A percentile compares a stretch with the other conserved stretches of the same genome.
Evolutionary conservation across 2,797 vertebrate species (phyloP).

Genomic region (Ciconia nigra): DNA sequence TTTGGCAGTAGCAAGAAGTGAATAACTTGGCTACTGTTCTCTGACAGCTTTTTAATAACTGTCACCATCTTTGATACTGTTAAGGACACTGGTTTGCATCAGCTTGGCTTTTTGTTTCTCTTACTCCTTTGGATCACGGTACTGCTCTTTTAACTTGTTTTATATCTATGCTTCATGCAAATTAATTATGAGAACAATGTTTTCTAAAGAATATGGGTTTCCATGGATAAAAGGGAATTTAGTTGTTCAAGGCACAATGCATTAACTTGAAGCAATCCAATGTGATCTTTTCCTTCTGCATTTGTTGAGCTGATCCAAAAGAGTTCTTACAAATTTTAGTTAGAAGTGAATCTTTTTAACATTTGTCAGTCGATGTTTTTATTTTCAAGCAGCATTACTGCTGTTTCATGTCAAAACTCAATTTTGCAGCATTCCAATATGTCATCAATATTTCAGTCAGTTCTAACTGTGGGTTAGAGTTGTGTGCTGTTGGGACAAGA

Average conservation of each 20-base stretch:
- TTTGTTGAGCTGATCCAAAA: neutral
- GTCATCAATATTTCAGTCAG: neutral
- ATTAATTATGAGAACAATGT: neutral
- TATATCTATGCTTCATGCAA: neutral
- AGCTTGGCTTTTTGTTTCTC: neutral
- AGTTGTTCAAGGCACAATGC: neutral
- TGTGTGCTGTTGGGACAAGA: neutral
- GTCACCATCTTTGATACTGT: neutral
- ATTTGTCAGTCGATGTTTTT: neutral
- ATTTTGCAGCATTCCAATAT: neutral
- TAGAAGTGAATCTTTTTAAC: neutral
- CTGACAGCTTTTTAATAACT: neutral
- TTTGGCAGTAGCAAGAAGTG: neutral
- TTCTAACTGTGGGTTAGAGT: neutral
- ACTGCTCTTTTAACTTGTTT: neutral
- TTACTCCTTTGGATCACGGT: neutral
- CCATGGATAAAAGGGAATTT: neutral
- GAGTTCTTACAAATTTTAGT: neutral
- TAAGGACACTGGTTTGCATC: neutral
- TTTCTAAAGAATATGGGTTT: neutral
- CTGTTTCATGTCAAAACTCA: neutral
- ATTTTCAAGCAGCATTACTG: neutral
- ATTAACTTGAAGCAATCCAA: neutral
- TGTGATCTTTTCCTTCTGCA: neutral
- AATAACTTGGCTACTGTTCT: neutral